phyloP scores from a whole-genome alignment of 2,888 invertebrate genomes.

The Amiota communis region DNA sequence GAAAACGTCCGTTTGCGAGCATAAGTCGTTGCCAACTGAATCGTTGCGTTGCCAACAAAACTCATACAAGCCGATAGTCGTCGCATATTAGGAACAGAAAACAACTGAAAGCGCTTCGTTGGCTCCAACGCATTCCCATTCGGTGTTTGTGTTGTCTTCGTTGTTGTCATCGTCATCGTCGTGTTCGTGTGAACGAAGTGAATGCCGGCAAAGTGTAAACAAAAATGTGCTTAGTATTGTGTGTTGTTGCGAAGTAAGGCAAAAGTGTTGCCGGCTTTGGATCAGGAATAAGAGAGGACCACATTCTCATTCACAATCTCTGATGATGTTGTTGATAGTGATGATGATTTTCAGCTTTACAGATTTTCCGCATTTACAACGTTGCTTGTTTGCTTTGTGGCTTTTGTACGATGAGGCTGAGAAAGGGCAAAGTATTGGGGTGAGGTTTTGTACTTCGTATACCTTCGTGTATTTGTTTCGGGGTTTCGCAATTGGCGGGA shows the following conservation, averaged over 20 bases:
- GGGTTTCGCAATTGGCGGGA: constrained; percentile 68
- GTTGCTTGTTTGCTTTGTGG: constrained; percentile 35
- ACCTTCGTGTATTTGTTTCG: constrained; percentile 51
- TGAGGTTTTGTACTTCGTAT: constrained; percentile 19
- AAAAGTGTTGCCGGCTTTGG: constrained; percentile 41
- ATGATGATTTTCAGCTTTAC: constrained; percentile 53
- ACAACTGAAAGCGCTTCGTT: background rate
- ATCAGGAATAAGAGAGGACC: constrained; percentile 21
- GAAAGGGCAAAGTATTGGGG: constrained; percentile 10
- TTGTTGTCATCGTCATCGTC: background rate
- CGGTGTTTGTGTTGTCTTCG: background rate
- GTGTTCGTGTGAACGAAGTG: constrained; percentile 10
- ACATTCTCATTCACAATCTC: no score
- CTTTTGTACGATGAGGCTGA: constrained; percentile 29
- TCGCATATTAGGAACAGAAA: background rate
- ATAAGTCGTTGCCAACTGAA: constrained; percentile 63
- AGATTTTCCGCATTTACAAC: constrained; percentile 56
- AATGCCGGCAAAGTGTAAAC: background rate
- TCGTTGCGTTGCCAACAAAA: constrained; percentile 41
- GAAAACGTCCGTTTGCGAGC: constrained; percentile 54
- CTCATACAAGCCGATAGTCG: background rate
- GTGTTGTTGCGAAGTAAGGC: no score
- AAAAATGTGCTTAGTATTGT: background rate
- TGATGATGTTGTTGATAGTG: constrained; percentile 4
- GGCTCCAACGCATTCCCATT: background rate